These are phyloP conservation scores for Dissostichus mawsoni DNA, from an alignment of 2,113 vertebrate genomes.

Conservation along the genomic window DNA sequence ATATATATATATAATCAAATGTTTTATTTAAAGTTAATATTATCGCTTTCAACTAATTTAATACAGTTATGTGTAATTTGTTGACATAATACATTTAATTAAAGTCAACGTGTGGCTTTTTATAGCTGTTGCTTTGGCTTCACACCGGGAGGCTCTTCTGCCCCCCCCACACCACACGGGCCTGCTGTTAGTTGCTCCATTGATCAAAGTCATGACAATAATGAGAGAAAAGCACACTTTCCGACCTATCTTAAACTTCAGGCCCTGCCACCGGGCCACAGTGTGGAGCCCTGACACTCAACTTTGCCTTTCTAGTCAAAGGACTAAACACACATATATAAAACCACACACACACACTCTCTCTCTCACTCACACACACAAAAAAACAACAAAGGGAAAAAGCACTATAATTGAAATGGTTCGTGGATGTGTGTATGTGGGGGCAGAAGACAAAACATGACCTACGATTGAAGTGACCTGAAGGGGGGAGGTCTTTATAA, in stretches of 20 bases:
- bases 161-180: background rate
- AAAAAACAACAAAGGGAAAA: conserved; percentile 6
- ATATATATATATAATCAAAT: no score
- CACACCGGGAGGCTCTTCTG: no score
- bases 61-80: no score
- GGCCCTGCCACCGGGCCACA: background rate
- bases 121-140: background rate
- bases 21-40: no score
- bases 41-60: no score
- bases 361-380: background rate
- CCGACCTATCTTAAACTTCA: background rate
- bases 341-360: background rate
- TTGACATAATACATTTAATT: no score
- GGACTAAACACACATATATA: conserved; percentile 1
- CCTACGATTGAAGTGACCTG: conserved; percentile 62
- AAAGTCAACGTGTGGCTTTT: no score
- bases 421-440: background rate
- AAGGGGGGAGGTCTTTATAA: conserved; percentile 69
- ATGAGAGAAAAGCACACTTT: background rate
- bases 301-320: background rate
- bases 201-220: conserved; percentile 16
- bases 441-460: conserved; percentile 32
- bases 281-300: background rate
- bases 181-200: background rate
- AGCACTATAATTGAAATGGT: background rate